Conservation (phyloP, 2,888 invertebrate genomes). For the Epinotia ramella region DNA sequence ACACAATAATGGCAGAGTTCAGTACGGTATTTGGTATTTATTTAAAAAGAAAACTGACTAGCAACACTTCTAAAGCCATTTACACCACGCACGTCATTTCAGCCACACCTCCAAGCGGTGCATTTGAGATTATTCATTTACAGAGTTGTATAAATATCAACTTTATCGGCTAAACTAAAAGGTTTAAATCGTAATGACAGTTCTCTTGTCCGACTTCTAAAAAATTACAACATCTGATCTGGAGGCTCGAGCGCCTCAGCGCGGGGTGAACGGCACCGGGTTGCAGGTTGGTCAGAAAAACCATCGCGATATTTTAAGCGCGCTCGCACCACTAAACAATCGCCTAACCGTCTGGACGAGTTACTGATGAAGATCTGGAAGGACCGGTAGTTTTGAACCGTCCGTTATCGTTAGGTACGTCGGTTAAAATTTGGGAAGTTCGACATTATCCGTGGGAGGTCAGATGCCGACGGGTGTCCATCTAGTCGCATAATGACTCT, state of each 20-base stretch:
- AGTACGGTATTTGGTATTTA: too few relatives aligned
- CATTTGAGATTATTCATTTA: neutral
- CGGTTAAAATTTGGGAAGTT: too few relatives aligned
- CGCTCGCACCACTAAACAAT: conserved; percentile 14
- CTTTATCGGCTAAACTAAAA: neutral
- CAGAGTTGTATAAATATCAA: neutral
- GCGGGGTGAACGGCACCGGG: conserved; percentile 9
- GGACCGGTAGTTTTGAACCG: neutral
- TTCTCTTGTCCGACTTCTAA: neutral
- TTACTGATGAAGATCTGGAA: neutral
- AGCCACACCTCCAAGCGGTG: neutral
- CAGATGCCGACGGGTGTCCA: too few relatives aligned
- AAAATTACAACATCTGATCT: neutral
- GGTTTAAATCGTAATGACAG: neutral
- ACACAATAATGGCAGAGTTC: too few relatives aligned
- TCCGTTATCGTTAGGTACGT: too few relatives aligned
- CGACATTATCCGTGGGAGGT: too few relatives aligned
- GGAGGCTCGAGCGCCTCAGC: conserved; percentile 1
- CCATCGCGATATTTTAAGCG: conserved; percentile 15
- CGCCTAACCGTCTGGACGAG: conserved; percentile 18
- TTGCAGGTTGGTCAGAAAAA: neutral
- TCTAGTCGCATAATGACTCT: too few relatives aligned
- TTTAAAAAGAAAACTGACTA: too few relatives aligned
- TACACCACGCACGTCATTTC: too few relatives aligned
- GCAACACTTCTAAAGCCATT: too few relatives aligned